A percentile compares a stretch with the other conserved stretches of the same genome.
These are phyloP conservation scores for Ploceus nigricollis DNA, from an alignment of 2,113 vertebrate genomes.

Conservation along the genomic window DNA sequence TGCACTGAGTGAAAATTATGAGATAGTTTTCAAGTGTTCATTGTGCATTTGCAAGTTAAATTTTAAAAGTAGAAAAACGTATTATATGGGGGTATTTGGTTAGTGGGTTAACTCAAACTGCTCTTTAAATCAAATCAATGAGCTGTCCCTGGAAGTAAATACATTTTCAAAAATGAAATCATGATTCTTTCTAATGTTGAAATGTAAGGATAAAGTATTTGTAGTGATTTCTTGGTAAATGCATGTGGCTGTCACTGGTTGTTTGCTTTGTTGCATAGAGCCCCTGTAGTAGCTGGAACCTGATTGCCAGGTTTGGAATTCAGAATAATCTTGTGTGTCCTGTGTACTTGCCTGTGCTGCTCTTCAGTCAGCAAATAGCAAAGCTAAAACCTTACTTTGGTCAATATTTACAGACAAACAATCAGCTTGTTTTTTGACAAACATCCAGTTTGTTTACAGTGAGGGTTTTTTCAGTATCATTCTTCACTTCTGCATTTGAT, in stretches of 20 bases:
- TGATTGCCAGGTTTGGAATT: neutral
- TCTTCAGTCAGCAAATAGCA: slow-evolving; percentile 24
- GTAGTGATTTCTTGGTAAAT: neutral
- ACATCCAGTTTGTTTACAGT: slow-evolving; percentile 23
- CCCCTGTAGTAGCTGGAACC: neutral
- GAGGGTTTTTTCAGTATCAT: neutral
- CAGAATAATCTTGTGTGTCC: neutral
- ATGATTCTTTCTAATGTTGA: neutral
- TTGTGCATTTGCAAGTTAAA: neutral
- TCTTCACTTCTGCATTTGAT: neutral
- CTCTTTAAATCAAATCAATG: neutral
- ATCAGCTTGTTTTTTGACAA: slow-evolving; percentile 48
- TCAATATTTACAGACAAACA: slow-evolving; percentile 58
- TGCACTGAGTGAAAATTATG: neutral
- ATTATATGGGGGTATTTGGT: neutral
- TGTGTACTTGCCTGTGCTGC: slow-evolving; percentile 21
- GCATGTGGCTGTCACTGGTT: neutral
- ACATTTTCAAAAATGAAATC: neutral
- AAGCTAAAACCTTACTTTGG: neutral
- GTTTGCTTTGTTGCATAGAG: neutral
- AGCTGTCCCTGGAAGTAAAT: neutral
- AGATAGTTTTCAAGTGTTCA: neutral
- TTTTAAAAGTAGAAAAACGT: neutral
- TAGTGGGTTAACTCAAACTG: neutral
- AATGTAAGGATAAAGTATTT: neutral